Conservation (phyloP, 2,888 invertebrate genomes). For the Leptinotarsa tumamoca region DNA sequence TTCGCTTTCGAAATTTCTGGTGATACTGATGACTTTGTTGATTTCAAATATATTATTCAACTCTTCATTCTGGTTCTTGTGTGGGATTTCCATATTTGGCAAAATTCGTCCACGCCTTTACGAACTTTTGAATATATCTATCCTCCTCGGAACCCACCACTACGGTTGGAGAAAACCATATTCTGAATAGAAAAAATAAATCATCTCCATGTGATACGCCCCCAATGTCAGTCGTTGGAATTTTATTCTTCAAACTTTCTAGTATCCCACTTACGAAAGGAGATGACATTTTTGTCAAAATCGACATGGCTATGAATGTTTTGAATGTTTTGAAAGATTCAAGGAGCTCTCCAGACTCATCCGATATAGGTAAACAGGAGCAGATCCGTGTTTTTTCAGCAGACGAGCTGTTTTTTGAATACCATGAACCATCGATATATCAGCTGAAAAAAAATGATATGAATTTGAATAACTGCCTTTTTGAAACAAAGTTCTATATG, state of each 20-base stretch:
- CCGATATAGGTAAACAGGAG: conserved; percentile 57
- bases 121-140: conserved; percentile 54
- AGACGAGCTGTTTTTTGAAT: conserved; percentile 51
- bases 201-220: conserved; percentile 61
- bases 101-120: conserved; percentile 56
- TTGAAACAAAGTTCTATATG: not conserved
- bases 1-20: conserved; percentile 54
- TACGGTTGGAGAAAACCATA: conserved; percentile 48
- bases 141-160: conserved; percentile 53
- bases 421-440: conserved; percentile 57
- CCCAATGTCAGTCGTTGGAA: conserved; percentile 42
- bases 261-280: conserved; percentile 45
- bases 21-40: conserved; percentile 52
- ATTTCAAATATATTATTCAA: conserved; percentile 58
- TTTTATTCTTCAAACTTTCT: conserved; percentile 38
- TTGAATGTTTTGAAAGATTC: not conserved
- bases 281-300: conserved; percentile 49
- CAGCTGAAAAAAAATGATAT: conserved; percentile 56
- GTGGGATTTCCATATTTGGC: conserved; percentile 54
- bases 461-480: not conserved
- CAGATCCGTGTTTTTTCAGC: conserved; percentile 46
- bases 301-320: conserved; percentile 37
- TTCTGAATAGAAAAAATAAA: conserved; percentile 56
- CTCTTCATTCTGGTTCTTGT: conserved; percentile 48
- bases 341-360: conserved; percentile 54